Base-by-base conservation (phyloP, 2,888 invertebrate species). In the Sphecodes monilicornis region DNA sequence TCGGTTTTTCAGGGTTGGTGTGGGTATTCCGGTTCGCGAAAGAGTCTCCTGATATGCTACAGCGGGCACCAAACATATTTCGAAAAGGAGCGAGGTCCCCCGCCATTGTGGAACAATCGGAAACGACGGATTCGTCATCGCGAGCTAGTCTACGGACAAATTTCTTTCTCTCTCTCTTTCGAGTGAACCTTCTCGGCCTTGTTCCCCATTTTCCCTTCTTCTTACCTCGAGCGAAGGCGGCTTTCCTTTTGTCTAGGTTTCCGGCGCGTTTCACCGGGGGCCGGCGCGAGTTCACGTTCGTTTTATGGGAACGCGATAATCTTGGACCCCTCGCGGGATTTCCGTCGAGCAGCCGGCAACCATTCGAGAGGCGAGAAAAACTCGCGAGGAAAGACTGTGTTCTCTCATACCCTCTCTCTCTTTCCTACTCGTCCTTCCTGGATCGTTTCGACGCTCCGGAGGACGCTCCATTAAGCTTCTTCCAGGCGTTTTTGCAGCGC, bases 391-490 rank as follows among this genome's bases (percentile, higher is more conserved):
- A 32, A 39, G 69, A 72, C 86, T 70, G 50, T 78, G 66, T 79
- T 78, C 57, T 71, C 82, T 75, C 78, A n/a, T n/a, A n/a, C n/a
- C 75, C n/a, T 54, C n/a, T 54, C n/a, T 11, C 2, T 8, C 54
- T 50, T 10, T 22, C 3, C n/a, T 10, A 46, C 76, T 82, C 80
- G 60, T 60, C 80, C 86, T 86, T 87, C 82, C 84, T 18, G 88
- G 87, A 91, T 90, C 90, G 88, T 88, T 89, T 85, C 87, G 85
- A 77, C 69, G 80, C 77, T 80, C n/a, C 79, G 57, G 74, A 82
- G 82, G 87, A 89, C 86, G 90, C 88, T 90, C 89, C 89, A 89
- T 89, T 89, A 89, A 90, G 85, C 88, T 90, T 85, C 81, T 83
- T 88, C 84, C 80, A 72, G 70, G 69, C 77, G 79, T 88, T 89